Percentiles rank a stretch among this genome's conserved stretches.
Evolutionary conservation across 2,888 invertebrate species (phyloP).

Genomic region (Athetis lepigone): DNA sequence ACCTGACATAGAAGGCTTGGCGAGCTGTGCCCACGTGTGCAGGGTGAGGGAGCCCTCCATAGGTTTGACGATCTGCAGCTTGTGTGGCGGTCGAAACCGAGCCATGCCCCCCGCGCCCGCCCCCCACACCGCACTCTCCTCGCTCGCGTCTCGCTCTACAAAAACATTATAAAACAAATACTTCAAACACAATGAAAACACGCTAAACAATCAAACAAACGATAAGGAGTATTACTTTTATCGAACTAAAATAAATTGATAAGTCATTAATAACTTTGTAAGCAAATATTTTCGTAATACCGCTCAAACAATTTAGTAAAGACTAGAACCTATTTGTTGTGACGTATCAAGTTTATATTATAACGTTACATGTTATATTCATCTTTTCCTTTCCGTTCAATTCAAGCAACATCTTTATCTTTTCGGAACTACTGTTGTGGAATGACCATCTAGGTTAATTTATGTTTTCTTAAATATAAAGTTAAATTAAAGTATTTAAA

Average conservation of each 20-base stretch:
- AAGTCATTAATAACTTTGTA: constrained; percentile 11
- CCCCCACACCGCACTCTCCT: constrained; percentile 88
- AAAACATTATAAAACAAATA: constrained; percentile 26
- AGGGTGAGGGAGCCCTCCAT: constrained; percentile 98
- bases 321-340: background rate
- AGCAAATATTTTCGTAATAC: constrained; percentile 22
- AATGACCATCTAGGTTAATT: too few relatives aligned
- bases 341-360: too few relatives aligned
- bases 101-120: constrained; percentile 84
- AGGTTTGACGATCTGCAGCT: constrained; percentile 97
- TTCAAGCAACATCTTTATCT: too few relatives aligned
- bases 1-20: constrained; percentile 97
- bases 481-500: too few relatives aligned
- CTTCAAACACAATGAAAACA: constrained; percentile 23
- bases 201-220: constrained; percentile 34
- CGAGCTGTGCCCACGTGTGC: constrained; percentile 98
- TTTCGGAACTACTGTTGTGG: too few relatives aligned
- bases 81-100: constrained; percentile 95
- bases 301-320: constrained; percentile 29
- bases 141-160: constrained; percentile 81
- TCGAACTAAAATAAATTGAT: constrained; percentile 13
- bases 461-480: too few relatives aligned
- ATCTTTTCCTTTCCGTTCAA: too few relatives aligned
- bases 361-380: too few relatives aligned
- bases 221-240: constrained; percentile 19